These are phyloP conservation scores for Apocheima hispidaria DNA, from an alignment of 2,888 invertebrate genomes.

Conservation along the genomic window DNA sequence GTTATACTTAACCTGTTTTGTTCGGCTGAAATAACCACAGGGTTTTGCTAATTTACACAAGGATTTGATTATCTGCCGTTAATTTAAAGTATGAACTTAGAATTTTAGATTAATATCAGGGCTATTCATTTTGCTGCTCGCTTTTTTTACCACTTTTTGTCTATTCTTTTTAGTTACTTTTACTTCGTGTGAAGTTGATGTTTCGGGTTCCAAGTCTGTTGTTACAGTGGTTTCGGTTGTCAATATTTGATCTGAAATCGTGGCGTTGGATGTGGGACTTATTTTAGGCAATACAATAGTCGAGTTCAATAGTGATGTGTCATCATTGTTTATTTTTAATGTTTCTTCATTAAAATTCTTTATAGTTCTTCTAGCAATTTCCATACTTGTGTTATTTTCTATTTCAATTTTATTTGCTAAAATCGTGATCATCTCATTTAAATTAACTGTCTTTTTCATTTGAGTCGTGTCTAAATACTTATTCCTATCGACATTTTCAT, in stretches of 20 bases:
- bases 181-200: constrained; percentile 28
- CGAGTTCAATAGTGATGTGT: not conserved
- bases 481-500: constrained; percentile 53
- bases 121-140: constrained; percentile 53
- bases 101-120: constrained; percentile 4
- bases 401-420: constrained; percentile 66
- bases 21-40: constrained; percentile 15
- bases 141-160: constrained; percentile 51
- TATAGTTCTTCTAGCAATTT: constrained; percentile 56
- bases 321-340: constrained; percentile 8
- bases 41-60: constrained; percentile 19
- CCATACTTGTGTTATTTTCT: constrained; percentile 67
- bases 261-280: not conserved
- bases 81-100: constrained; percentile 7
- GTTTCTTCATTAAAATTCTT: constrained; percentile 33
- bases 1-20: constrained; percentile 28
- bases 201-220: constrained; percentile 3
- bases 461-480: constrained; percentile 46
- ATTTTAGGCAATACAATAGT: not conserved
- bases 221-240: not conserved
- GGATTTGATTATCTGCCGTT: not conserved
- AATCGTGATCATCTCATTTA: constrained; percentile 59
- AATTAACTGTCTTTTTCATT: constrained; percentile 44
- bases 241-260: not conserved
- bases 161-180: constrained; percentile 53